Evolutionary conservation across 2,113 vertebrate species (phyloP).

Genomic region (Elgaria multicarinata): DNA sequence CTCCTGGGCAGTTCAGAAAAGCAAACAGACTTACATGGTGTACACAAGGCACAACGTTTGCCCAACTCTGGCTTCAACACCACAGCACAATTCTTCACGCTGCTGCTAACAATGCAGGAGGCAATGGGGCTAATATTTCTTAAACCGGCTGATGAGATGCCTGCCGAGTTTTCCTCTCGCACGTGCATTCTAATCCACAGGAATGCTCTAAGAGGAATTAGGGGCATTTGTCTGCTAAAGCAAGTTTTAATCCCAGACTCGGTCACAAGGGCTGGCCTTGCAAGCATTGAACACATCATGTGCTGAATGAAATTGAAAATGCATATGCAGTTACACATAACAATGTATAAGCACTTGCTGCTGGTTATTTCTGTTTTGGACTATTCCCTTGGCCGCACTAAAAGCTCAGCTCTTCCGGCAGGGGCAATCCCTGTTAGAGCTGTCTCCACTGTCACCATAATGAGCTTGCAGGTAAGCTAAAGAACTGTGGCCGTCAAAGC

Average conservation of each 20-base stretch:
- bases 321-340: neutral
- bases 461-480: slow-evolving; percentile 8
- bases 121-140: neutral
- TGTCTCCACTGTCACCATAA: fast-evolving
- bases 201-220: neutral
- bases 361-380: fast-evolving
- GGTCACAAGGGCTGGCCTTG: neutral
- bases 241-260: neutral
- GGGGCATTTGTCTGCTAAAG: neutral
- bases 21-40: neutral
- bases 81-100: neutral
- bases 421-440: neutral
- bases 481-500: neutral
- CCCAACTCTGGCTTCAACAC: neutral
- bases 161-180: neutral
- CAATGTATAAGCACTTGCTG: neutral
- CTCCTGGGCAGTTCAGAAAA: neutral
- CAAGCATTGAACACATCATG: neutral
- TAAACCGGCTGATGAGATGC: neutral
- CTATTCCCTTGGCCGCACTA: neutral
- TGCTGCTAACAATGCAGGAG: neutral
- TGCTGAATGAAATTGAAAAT: neutral
- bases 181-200: neutral
- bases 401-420: neutral
- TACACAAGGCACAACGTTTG: neutral